A percentile compares a stretch with the other conserved stretches of the same genome.
Evolutionary conservation across 2,113 vertebrate species (phyloP).

Genomic region (Nipponia nippon): DNA sequence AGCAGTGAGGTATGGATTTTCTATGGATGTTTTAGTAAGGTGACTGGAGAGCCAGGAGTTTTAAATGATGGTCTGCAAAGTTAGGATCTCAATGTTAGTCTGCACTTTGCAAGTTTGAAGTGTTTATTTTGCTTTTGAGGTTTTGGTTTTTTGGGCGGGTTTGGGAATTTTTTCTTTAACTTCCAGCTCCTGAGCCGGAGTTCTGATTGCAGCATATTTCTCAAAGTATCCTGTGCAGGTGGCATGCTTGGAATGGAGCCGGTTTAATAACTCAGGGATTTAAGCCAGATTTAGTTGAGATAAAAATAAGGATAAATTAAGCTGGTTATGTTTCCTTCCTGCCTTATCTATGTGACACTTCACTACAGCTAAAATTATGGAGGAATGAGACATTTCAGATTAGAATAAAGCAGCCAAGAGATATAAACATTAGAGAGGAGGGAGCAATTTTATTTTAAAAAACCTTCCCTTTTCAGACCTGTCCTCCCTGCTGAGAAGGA

Average conservation of each 20-base stretch:
- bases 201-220: background rate
- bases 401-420: background rate
- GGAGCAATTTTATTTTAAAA: background rate
- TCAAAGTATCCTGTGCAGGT: background rate
- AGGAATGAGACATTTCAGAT: background rate
- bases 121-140: background rate
- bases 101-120: background rate
- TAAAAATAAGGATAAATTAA: constrained; percentile 38
- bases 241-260: constrained; percentile 16
- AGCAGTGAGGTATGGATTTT: background rate
- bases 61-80: background rate
- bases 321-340: constrained; percentile 15
- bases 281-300: constrained; percentile 34
- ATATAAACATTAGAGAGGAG: background rate
- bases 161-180: background rate
- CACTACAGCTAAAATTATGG: background rate
- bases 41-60: background rate
- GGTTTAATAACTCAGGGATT: constrained; percentile 43
- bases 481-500: background rate
- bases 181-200: background rate
- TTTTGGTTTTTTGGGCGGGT: background rate
- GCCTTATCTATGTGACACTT: constrained; percentile 17
- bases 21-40: background rate
- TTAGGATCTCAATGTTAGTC: background rate
- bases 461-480: background rate